These are phyloP conservation scores for Montipora cactus DNA, from an alignment of 64 coral and sea anemone species.

Conservation along the genomic window DNA sequence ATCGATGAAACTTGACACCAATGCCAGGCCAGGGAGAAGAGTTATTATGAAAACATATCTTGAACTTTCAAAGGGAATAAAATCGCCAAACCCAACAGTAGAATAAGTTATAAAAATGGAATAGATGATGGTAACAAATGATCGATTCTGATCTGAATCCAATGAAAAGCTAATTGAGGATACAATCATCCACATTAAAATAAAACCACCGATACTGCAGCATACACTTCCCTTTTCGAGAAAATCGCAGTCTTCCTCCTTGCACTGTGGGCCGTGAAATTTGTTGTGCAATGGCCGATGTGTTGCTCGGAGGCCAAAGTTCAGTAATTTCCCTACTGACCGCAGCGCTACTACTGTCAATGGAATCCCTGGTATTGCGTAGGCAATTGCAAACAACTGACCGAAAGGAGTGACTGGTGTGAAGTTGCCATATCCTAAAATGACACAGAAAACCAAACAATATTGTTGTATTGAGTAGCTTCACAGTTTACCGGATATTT, in stretches of 20 bases:
- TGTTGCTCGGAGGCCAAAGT: not conserved
- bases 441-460: not conserved
- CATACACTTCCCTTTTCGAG: not conserved
- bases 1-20: constrained; percentile 18
- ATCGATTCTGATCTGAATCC: not conserved
- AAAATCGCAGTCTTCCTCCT: not conserved
- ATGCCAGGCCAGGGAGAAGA: constrained; percentile 16
- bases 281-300: not conserved
- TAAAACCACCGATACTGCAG: not conserved
- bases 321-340: constrained; percentile 52
- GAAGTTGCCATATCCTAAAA: constrained; percentile 80
- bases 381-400: constrained; percentile 65
- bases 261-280: not conserved
- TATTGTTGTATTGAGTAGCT: too few relatives aligned
- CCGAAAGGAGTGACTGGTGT: constrained; percentile 61
- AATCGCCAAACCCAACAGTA: constrained; percentile 62
- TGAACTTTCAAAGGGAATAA: constrained; percentile 44
- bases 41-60: constrained; percentile 26
- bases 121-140: constrained; percentile 17
- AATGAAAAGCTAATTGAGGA: not conserved
- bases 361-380: constrained; percentile 81
- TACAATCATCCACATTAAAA: not conserved
- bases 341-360: constrained; percentile 52
- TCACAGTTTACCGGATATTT: too few relatives aligned
- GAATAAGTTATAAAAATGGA: constrained; percentile 53